Evolutionary conservation across 2,113 vertebrate genomes (phyloP).

Genomic region (Xyrauchen texanus): DNA sequence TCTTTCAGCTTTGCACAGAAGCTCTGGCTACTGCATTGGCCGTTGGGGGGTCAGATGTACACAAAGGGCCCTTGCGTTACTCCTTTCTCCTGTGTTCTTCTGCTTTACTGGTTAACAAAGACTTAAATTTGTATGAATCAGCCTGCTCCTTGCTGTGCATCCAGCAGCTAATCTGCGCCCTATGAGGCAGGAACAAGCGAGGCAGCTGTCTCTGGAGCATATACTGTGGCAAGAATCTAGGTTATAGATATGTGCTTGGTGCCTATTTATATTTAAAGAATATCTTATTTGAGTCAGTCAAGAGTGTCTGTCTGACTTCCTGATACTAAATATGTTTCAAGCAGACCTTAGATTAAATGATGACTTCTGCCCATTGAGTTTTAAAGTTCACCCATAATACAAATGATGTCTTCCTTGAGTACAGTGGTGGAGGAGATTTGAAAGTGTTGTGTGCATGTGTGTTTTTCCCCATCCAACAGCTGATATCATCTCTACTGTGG

Average conservation of each 20-base stretch:
- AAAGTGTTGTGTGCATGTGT: conserved; percentile 53
- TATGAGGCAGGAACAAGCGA: background rate
- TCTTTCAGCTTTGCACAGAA: background rate
- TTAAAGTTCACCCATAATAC: too few relatives aligned
- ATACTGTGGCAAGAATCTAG: background rate
- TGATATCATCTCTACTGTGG: conserved; percentile 98
- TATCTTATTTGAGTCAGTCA: background rate
- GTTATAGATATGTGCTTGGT: conserved; percentile 9
- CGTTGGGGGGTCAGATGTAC: conserved; percentile 21
- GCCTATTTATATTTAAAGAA: conserved; percentile 16
- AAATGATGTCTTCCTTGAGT: background rate
- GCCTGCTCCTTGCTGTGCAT: conserved; percentile 3
- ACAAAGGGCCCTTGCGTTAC: conserved; percentile 54
- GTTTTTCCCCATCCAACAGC: conserved; percentile 71
- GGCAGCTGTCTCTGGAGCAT: background rate
- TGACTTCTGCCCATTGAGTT: too few relatives aligned
- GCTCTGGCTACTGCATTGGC: conserved; percentile 9
- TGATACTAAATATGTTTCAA: background rate
- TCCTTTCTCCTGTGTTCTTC: conserved; percentile 57
- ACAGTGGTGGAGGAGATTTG: background rate
- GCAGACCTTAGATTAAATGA: background rate
- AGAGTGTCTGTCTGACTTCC: background rate
- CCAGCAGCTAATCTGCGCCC: background rate
- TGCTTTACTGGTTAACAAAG: conserved; percentile 64
- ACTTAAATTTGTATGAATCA: conserved; percentile 55